Base-by-base conservation (phyloP, 2,113 vertebrate genomes). In the Condylura cristata region DNA sequence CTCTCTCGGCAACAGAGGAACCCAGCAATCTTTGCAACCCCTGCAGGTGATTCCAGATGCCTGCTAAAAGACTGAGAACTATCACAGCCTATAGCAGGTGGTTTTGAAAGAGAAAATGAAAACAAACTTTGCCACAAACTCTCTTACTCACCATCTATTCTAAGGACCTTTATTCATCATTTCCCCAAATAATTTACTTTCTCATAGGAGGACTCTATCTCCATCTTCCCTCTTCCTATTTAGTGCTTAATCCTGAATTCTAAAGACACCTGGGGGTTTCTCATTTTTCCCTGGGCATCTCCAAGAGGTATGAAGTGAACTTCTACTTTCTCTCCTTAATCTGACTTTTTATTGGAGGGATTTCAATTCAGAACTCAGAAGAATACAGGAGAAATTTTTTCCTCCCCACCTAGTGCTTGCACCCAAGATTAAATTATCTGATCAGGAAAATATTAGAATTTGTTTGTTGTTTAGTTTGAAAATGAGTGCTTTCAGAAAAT, bases 401-500 rank as follows among this genome's bases (percentile, higher is more conserved):
- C 18, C 32, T 26, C 3, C 56, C 22, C 32, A 61, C 37, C 46
- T 12, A 74, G 32, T 72, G 28, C 13, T 30, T 71, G 32, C 28
- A 11, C 48, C 26, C 6, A 85, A 32, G 28, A 44, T 61, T 7
- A 8, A 94, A 86, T 56, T 74, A 58, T 66, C 20, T 74, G 82
- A 60, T 58, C 58, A 86, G n/a, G 58, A 86, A 94, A 46, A 56
- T 74, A 70, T 18, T 87, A 68, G 48, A 60, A 60, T 26, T 82
- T 80, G 1, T 34, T 48, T 87, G 8, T 66, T 58, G 32, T 56
- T 78, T 89, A 86, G 39, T 72, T 84, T 60, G 60, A 66, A 91
- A 41, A 79, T 56, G 46, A 91, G 66, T 44, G 34, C 30, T 85
- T 85, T 88, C 72, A 48, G 46, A 83, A 79, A 91, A 82, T 84